Base-by-base conservation (phyloP, 1,140 invertebrate species). In the Gryon sp. region DNA sequence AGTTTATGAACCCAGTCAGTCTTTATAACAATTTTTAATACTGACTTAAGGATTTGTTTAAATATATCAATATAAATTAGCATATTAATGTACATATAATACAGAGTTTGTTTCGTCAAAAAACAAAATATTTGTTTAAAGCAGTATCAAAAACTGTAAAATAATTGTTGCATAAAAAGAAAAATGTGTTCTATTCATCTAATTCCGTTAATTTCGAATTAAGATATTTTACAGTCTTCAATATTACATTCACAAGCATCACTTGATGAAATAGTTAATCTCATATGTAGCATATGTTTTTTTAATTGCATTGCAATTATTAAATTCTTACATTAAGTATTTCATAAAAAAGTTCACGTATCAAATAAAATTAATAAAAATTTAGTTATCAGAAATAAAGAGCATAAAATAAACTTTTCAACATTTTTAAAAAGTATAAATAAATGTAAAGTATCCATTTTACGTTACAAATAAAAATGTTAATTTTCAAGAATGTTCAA, bases 11-110 rank as follows among this genome's bases (percentile, higher is more conserved):
- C 40, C 55, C 63, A 66, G 30, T 66, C 34, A 63, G 22, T 40
- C 41, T 55, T 53, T 24, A 9, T 20, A 41, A 50, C 7, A 19
- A 52, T 34, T 24, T 22, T 45, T 53, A 66, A 66, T 66, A 66
- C 63, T 66, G 63, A 46, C n/a, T 3, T 36, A 41, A 63, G n/a
- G n/a, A 19, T 52, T 18, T 11, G 6, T 40, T 32, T 22, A 4
- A 11, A 4, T 19, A 41, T 20, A 38, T 20, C 34, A 50, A 63
- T 32, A 32, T 65, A 65, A 65, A 65, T 43, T 15, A 65, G 9
- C 11, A 15, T 57, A 28, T 48, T 38, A 68, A 68, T 69, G 19
- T 69, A 69, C 52, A 69, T 69, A 68, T 57, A 57, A 68, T 68
- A 68, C 63, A 68, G 30, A 46, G 32, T 15, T 41, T 30, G 32